Percentiles rank a stretch among this genome's conserved stretches.
Conservation (phyloP, 2,797 vertebrate species). For the Thunnus albacares region DNA sequence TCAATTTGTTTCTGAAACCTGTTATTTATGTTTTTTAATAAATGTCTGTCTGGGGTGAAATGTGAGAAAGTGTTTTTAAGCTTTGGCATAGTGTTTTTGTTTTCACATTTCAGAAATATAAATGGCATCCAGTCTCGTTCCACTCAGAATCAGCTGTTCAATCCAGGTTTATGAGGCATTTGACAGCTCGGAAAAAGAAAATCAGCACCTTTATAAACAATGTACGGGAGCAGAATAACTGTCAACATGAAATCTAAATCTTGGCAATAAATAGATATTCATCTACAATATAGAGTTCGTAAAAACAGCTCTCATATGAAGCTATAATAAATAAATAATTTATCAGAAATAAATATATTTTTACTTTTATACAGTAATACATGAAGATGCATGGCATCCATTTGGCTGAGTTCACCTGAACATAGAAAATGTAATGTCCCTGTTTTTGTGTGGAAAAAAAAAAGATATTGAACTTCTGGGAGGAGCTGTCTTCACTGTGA, state of each 20-base stretch:
- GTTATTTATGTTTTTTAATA: neutral
- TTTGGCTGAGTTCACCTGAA: slow-evolving; percentile 84
- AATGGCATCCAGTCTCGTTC: neutral
- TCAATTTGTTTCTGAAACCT: slow-evolving; percentile 9
- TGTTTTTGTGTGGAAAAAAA: slow-evolving; percentile 47
- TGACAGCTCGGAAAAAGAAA: slow-evolving; percentile 26
- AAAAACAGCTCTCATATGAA: slow-evolving; percentile 82
- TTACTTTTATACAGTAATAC: slow-evolving; percentile 88
- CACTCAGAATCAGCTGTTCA: slow-evolving; percentile 11
- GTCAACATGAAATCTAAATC: slow-evolving; percentile 65
- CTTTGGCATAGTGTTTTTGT: neutral
- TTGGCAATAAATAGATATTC: slow-evolving; percentile 85
- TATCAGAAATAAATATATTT: slow-evolving; percentile 89
- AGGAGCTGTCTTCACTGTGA: slow-evolving; percentile 45
- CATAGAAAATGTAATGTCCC: slow-evolving; percentile 64
- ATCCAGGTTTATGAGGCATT: slow-evolving; percentile 8
- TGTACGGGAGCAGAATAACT: slow-evolving; percentile 44
- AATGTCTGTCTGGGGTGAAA: neutral
- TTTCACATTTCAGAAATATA: neutral
- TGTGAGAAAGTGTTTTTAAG: neutral
- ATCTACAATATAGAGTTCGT: slow-evolving; percentile 77
- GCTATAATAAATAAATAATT: slow-evolving; percentile 91
- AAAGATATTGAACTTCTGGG: slow-evolving; percentile 27
- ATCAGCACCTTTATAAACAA: slow-evolving; percentile 40
- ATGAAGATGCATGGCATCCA: slow-evolving; percentile 89